Evolutionary conservation across 2,113 vertebrate species (phyloP), one percentile per base, ranked within the genome.

Genomic region (Sarotherodon lohbergeri): DNA sequence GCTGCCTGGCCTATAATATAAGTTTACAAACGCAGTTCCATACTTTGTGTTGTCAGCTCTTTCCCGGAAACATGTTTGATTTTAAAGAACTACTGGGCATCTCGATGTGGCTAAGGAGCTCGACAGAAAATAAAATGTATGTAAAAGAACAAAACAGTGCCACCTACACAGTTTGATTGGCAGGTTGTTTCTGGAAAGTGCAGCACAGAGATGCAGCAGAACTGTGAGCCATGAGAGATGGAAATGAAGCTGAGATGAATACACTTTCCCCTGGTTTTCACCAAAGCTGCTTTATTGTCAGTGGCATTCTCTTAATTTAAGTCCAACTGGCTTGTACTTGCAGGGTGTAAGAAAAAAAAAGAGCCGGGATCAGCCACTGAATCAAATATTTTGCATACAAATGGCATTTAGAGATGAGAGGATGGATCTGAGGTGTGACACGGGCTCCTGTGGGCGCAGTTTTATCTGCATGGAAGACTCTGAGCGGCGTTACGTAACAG

Each of bases 151-250:
- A 68, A 90, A 89, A 76, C 59, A n/a, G 61, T 27, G 56, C 86
- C 81, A 46, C 89, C 91, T 34, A 88, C 88, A 52, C 86, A 7
- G 48, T 76, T 50, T 91, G 90, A 93, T 54, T 90, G 89, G 43
- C 89, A 84, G 90, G 17, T 63, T 82, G 34, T 76, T 85, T 76
- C 56, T 83, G 84, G 46, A 86, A 50, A 71, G 85, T 39, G 83
- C 43, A 80, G 80, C 6, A 43, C 66, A 85, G 85, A 61, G 71
- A 81, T 80, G 66, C 87, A 66, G 56, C 17, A 79, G 39, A 43
- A 4, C 71, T 48, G 71, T 78, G 29, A 90, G 71, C 52, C 76
- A 32, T 5, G 5, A 34, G 78, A 55, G 71, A 73, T 6, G 48
- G 32, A 82, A 85, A 43, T 39, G 54, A 48, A 59, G 55, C 43